Percentiles rank a stretch among this genome's conserved stretches.
phyloP scores from a whole-genome alignment of 2,113 vertebrate species.

The Helogale parvula region DNA sequence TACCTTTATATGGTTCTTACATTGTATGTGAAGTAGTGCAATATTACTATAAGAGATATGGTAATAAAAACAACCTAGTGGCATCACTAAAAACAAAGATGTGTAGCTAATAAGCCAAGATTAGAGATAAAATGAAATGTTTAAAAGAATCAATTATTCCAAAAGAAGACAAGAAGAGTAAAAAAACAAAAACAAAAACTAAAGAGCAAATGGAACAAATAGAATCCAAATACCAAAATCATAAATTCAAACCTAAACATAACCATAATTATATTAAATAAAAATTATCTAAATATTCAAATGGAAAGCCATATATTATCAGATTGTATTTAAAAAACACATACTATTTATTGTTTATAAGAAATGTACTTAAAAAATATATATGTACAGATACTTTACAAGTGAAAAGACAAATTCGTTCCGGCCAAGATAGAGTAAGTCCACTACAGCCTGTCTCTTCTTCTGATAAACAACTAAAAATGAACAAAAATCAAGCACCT shows the following conservation, averaged over 20 bases:
- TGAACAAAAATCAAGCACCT: neutral
- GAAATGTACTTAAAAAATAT: neutral
- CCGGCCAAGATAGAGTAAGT: neutral
- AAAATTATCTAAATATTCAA: conserved; percentile 45
- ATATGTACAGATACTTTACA: conserved; percentile 1
- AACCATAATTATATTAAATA: neutral
- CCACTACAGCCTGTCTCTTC: neutral
- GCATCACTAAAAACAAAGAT: conserved; percentile 2
- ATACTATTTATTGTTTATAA: neutral
- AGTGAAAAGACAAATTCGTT: neutral
- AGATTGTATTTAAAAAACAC: neutral
- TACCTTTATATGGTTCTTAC: neutral
- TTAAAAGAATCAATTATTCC: neutral
- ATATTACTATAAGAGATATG: neutral
- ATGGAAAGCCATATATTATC: neutral
- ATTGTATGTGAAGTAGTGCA: neutral
- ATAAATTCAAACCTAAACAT: conserved; percentile 34
- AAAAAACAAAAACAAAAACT: neutral
- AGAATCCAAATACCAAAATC: conserved; percentile 36
- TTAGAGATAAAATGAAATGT: conserved; percentile 18
- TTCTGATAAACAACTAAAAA: conserved; percentile 32
- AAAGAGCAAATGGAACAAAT: neutral
- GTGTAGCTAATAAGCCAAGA: neutral
- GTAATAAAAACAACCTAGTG: neutral
- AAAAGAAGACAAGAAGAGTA: neutral